Evolutionary conservation across 1,140 invertebrate genomes (phyloP).

Genomic region (Trigoniulus corallinus): DNA sequence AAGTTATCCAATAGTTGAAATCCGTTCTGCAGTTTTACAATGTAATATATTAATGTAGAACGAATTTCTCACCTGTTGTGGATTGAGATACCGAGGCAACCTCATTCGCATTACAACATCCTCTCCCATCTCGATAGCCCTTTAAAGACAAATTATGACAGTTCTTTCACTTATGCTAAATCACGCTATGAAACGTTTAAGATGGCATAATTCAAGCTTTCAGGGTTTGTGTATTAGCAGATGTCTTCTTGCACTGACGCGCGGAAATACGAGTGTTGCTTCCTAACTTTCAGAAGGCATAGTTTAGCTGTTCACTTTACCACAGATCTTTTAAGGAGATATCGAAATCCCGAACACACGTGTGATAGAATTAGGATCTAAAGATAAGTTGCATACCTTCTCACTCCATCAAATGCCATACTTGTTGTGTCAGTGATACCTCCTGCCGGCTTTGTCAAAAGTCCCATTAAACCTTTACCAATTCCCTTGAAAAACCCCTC

Average conservation of each 20-base stretch:
- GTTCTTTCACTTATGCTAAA: neutral
- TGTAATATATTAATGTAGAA: neutral
- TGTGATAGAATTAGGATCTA: too few relatives aligned
- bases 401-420: slow-evolving; percentile 46
- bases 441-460: slow-evolving; percentile 41
- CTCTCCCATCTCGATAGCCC: slow-evolving; percentile 47
- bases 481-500: slow-evolving; percentile 48
- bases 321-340: too few relatives aligned
- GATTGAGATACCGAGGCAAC: slow-evolving; percentile 49
- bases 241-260: too few relatives aligned
- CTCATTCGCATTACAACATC: slow-evolving; percentile 42
- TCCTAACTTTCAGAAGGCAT: too few relatives aligned
- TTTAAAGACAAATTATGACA: slow-evolving; percentile 20
- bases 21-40: neutral
- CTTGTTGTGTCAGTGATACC: slow-evolving; percentile 41
- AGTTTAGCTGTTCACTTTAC: too few relatives aligned
- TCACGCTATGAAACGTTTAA: too few relatives aligned
- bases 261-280: too few relatives aligned
- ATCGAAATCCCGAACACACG: too few relatives aligned
- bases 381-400: slow-evolving; percentile 39
- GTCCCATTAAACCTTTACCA: slow-evolving; percentile 39
- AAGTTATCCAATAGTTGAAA: slow-evolving; percentile 4
- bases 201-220: too few relatives aligned
- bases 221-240: too few relatives aligned
- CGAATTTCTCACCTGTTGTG: slow-evolving; percentile 43